Evolutionary conservation across 1,140 invertebrate species (phyloP).

Genomic region (Nasonia giraulti): DNA sequence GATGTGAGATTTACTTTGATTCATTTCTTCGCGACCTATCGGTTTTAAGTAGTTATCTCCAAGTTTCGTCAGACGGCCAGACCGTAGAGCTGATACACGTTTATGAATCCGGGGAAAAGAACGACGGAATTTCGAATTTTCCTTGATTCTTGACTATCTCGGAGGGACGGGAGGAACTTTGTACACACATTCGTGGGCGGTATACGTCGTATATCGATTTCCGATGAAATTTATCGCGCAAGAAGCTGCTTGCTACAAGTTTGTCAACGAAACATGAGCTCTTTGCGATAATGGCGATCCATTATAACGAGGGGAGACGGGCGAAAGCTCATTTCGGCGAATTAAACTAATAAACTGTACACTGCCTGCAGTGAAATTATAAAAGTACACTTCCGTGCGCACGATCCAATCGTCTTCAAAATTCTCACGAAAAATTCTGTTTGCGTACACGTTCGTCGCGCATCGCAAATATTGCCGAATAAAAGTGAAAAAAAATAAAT

Average conservation of each 20-base stretch:
- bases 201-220: constrained; percentile 32
- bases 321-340: no score
- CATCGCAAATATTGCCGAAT: no score
- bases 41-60: neutral
- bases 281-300: neutral
- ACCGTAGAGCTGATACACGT: no score
- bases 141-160: constrained; percentile 14
- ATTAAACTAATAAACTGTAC: no score
- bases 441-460: no score
- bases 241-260: constrained; percentile 16
- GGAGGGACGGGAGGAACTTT: constrained; percentile 16
- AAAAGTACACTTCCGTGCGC: no score
- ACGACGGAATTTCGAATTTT: constrained; percentile 29
- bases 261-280: constrained; percentile 10
- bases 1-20: neutral
- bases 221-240: constrained; percentile 26
- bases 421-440: no score
- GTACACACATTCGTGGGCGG: neutral
- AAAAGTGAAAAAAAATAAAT: neutral
- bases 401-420: no score
- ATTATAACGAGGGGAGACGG: no score
- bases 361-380: no score
- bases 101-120: neutral
- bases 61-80: no score
- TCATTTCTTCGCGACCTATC: neutral